Conservation (phyloP, 2,113 vertebrate species). For the Panthera uncia region DNA sequence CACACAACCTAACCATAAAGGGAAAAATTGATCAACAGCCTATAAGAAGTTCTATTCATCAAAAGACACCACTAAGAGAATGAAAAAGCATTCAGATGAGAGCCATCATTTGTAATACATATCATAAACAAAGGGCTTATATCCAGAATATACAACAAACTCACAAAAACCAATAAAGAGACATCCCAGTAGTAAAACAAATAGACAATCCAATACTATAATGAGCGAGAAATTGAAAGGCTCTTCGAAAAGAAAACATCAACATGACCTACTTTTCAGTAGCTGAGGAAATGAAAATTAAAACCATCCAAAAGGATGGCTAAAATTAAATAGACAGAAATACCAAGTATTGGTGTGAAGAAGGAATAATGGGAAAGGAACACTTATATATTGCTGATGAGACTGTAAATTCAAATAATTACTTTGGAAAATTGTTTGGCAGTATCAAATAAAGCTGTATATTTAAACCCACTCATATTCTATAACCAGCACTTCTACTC, state of each 20-base stretch:
- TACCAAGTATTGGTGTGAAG: background rate
- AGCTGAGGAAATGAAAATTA: background rate
- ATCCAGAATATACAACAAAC: background rate
- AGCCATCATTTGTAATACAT: background rate
- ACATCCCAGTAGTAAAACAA: background rate
- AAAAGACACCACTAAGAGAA: background rate
- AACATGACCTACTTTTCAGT: background rate
- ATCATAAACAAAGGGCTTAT: background rate
- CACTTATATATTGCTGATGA: background rate
- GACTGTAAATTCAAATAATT: background rate
- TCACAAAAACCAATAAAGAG: background rate
- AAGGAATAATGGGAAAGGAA: background rate
- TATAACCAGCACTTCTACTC: background rate
- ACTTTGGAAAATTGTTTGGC: background rate
- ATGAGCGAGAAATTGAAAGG: background rate
- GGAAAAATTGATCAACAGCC: background rate
- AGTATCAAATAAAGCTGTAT: background rate
- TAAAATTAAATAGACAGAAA: background rate
- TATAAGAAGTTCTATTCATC: background rate
- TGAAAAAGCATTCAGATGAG: background rate
- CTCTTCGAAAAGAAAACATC: background rate
- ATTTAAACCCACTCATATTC: background rate
- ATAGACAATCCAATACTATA: background rate
- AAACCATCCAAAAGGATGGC: background rate
- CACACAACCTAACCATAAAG: background rate